Conservation (phyloP, 2,113 vertebrate species). For the Manacus vitellinus region DNA sequence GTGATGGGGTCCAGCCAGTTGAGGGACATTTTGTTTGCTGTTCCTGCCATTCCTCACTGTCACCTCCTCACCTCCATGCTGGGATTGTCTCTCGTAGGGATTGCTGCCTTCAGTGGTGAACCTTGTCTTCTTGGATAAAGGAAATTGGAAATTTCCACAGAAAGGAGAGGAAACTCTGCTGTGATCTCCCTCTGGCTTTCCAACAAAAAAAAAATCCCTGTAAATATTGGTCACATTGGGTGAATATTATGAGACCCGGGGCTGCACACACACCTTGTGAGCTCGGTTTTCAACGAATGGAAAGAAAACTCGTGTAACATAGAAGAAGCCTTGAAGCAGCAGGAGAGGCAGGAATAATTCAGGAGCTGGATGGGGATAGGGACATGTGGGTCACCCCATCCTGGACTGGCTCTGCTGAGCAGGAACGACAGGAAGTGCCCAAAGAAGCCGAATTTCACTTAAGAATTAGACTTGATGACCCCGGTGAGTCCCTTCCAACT, state of each 20-base stretch:
- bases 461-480: background rate
- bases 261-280: background rate
- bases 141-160: background rate
- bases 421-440: background rate
- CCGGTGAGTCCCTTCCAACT: background rate
- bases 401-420: background rate
- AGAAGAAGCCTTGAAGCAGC: background rate
- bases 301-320: accelerated
- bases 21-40: background rate
- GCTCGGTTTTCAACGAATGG: accelerated
- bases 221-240: background rate
- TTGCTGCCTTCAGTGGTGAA: background rate
- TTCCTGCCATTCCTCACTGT: accelerated
- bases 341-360: background rate
- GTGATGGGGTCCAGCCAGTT: background rate
- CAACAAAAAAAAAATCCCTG: background rate
- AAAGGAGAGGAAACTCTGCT: background rate
- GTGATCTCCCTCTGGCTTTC: background rate
- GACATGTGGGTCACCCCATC: accelerated
- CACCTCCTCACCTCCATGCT: background rate
- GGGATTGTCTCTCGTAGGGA: background rate
- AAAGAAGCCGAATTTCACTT: background rate
- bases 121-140: background rate
- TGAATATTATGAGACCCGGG: background rate
- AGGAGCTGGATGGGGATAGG: background rate